Base-by-base conservation (phyloP, 2,888 invertebrate genomes). In the Chouioia cunea region DNA sequence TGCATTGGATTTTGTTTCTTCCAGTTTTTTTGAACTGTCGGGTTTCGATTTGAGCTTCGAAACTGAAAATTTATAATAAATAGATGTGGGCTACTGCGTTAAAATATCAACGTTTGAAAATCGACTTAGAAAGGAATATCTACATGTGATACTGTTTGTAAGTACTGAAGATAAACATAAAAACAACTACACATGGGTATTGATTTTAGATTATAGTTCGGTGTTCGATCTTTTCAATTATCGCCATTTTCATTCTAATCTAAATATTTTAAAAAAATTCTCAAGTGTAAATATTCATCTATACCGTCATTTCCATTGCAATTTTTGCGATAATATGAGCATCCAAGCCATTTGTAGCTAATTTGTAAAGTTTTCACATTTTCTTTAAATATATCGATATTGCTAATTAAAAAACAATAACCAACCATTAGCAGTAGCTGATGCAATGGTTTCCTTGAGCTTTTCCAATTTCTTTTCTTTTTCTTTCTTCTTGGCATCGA, bases 11-110 rank as follows among this genome's bases (percentile, higher is more conserved):
- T 71, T 73, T 44, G 64, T 1, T 4, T 74, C 65, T 10, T 69
- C 68, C 3, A 23, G 16, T 18, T 68, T 73, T n/a, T 70, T 70
- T 3, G 56, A 20, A 15, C 59, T 52, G 6, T 73, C 70, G 1
- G 43, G 22, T 63, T 70, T 73, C 8, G 56, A 65, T 68, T 73
- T 73, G 20, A n/a, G 48, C 60, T 65, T 73, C 3, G 71, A 67
- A 64, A 22, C 23, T 47, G 60, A 10, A n/a, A 18, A 56, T 67
- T 12, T 2, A 16, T 2, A 14, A n/a, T n/a, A 36, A 64, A 36
- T n/a, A 47, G 16, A 22, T 36, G 10, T 36, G 12, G 12, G 10
- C n/a, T n/a, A 36, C 36, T 6, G 36, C 2, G 10, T 36, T 12
- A 6, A 36, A 36, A 36, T 10, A 12, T 12, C 1, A 10, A 36